These are phyloP conservation scores for Morinoia aosen DNA, from an alignment of 2,888 invertebrate species.

Conservation along the genomic window DNA sequence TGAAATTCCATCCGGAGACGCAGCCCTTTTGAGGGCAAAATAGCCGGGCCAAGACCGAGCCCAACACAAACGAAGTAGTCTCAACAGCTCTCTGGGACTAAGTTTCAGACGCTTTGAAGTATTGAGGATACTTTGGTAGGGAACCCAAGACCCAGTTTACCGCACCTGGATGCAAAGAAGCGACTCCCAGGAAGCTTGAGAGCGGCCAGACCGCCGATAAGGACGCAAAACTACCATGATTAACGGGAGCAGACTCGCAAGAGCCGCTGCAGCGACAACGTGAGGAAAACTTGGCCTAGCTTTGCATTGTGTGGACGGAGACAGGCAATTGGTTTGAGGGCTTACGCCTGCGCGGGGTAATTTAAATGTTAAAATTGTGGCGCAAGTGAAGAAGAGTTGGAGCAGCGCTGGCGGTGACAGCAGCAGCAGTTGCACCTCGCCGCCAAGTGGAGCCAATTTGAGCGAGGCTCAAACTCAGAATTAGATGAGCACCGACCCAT, in stretches of 20 bases:
- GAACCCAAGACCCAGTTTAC: neutral
- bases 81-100: no score
- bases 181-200: neutral
- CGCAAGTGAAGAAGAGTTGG: constrained; percentile 30
- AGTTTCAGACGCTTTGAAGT: no score
- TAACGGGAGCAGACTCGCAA: no score
- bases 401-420: constrained; percentile 33
- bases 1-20: no score
- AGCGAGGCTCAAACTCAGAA: neutral
- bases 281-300: neutral
- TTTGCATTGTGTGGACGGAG: constrained; percentile 10
- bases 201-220: no score
- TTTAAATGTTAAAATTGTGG: constrained; percentile 48
- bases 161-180: neutral
- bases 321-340: constrained; percentile 3
- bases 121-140: neutral
- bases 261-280: neutral
- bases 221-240: no score
- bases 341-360: neutral
- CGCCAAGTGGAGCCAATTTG: neutral
- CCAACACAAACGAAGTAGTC: no score
- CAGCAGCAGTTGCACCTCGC: neutral
- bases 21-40: no score
- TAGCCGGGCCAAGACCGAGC: no score
- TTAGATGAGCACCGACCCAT: constrained; percentile 18